Conservation (phyloP, 2,113 vertebrate genomes). For the Tretioscincus oriximinensis region DNA sequence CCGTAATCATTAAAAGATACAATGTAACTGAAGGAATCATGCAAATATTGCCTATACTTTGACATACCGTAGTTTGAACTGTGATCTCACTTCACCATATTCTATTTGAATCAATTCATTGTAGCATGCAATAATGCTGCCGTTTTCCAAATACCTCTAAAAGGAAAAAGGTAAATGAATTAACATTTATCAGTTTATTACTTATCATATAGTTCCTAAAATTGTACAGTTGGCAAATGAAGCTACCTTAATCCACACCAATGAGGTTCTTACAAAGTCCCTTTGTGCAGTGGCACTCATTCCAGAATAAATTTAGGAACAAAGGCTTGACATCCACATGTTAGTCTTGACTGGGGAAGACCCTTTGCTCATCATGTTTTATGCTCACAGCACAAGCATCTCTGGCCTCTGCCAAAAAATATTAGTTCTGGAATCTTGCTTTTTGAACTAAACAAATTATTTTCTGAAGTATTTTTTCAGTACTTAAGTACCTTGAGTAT, state of each 20-base stretch:
- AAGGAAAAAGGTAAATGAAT: conserved; percentile 60
- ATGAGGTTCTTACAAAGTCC: background rate
- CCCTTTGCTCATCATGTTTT: too few species aligned
- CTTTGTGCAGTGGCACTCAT: too few species aligned
- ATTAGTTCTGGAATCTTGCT: too few species aligned
- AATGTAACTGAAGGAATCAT: background rate
- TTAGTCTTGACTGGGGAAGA: too few species aligned
- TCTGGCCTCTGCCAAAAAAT: too few species aligned
- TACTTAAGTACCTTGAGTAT: too few species aligned
- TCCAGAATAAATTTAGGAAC: too few species aligned
- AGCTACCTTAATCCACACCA: background rate
- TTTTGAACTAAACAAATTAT: too few species aligned
- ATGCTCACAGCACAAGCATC: too few species aligned
- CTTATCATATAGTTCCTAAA: background rate
- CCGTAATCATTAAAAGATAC: background rate
- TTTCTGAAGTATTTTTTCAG: too few species aligned
- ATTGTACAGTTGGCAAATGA: background rate
- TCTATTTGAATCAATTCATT: conserved; percentile 95
- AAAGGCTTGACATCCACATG: too few species aligned
- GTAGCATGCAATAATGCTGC: conserved; percentile 87
- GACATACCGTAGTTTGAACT: conserved; percentile 93
- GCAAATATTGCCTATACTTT: conserved; percentile 14
- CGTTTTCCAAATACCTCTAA: conserved; percentile 92
- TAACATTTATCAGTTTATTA: conserved; percentile 33
- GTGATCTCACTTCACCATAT: conserved; percentile 89